phyloP scores from a whole-genome alignment of 2,113 vertebrate genomes.

The Cathartes aura region DNA sequence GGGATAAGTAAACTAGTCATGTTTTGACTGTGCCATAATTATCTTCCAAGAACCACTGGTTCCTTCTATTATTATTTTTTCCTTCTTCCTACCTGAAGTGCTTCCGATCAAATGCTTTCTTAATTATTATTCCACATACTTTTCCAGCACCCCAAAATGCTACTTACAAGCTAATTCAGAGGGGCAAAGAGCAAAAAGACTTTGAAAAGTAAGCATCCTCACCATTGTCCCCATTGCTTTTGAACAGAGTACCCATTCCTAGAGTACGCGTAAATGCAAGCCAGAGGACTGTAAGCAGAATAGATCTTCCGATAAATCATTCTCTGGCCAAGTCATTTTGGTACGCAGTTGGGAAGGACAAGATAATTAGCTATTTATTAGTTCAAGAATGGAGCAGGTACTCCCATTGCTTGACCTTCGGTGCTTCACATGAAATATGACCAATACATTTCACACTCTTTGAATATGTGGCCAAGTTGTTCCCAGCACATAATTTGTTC shows the following conservation, averaged over 20 bases:
- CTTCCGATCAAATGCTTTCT: not conserved
- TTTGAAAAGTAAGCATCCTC: not conserved
- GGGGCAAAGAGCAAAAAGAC: not conserved
- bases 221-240: not conserved
- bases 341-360: not conserved
- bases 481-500: not conserved
- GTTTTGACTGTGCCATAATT: not conserved
- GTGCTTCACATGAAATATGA: not conserved
- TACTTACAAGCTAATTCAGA: not conserved
- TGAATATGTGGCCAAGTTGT: not conserved
- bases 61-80: not conserved
- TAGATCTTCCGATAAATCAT: not conserved
- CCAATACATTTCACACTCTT: not conserved
- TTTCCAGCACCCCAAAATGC: not conserved
- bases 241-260: not conserved
- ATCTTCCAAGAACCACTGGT: not conserved
- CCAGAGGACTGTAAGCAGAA: not conserved
- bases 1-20: not conserved
- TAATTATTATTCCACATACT: not conserved
- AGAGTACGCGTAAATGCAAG: not conserved
- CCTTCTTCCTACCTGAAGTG: not conserved
- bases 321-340: not conserved
- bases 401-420: not conserved
- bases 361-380: constrained; percentile 15
- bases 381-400: not conserved